Conservation (phyloP, 1,140 invertebrate species). For the Drosophila aff. region DNA sequence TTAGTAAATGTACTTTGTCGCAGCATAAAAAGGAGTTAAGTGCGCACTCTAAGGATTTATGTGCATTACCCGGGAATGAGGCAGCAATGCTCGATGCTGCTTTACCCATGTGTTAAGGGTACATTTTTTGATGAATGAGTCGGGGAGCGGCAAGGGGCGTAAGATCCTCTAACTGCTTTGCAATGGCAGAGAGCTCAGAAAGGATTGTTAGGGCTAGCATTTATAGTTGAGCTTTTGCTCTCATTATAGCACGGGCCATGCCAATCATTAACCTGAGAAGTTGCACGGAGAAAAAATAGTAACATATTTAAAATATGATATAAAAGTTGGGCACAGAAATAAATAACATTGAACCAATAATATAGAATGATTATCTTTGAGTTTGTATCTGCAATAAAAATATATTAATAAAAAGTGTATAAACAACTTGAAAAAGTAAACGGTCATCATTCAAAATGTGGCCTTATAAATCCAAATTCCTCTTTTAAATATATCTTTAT, state of each 20-base stretch:
- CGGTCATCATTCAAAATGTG: neutral
- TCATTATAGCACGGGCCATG: constrained; percentile 15
- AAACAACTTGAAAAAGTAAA: neutral
- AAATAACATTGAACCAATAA: neutral
- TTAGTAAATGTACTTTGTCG: constrained; percentile 84
- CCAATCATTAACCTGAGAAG: constrained; percentile 22
- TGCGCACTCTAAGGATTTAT: constrained; percentile 82
- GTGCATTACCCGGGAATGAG: constrained; percentile 38
- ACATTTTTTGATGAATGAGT: constrained; percentile 63
- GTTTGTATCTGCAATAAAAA: neutral
- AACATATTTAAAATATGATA: too few species aligned
- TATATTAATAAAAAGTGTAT: neutral
- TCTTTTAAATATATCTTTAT: neutral
- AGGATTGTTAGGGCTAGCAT: neutral
- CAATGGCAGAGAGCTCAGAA: constrained; percentile 43
- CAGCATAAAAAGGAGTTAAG: constrained; percentile 82
- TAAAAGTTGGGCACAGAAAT: neutral
- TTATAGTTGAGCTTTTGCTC: constrained; percentile 27
- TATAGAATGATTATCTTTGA: neutral
- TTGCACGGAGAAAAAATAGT: neutral
- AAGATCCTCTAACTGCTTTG: constrained; percentile 37
- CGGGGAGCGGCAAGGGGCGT: neutral
- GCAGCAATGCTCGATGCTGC: constrained; percentile 46
- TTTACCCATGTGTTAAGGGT: constrained; percentile 71
- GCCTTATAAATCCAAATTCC: too few species aligned